These are phyloP conservation scores for Drepana falcataria DNA, from an alignment of 2,888 invertebrate species.

Conservation along the genomic window DNA sequence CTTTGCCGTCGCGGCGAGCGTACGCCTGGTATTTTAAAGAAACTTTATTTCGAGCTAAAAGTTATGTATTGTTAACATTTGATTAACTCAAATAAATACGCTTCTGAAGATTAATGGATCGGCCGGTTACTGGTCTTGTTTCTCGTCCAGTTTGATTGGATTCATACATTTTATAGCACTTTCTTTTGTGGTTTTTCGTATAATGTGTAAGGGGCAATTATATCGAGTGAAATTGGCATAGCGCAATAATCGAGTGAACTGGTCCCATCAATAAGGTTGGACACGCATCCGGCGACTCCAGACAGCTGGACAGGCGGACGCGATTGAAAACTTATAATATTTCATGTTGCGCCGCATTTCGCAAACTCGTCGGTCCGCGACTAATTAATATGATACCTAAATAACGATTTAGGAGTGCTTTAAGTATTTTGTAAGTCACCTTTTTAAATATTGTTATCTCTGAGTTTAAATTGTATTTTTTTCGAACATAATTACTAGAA, in stretches of 20 bases:
- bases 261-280: slow-evolving; percentile 65
- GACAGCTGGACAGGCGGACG: slow-evolving; percentile 46
- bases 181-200: slow-evolving; percentile 23
- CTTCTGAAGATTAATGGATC: slow-evolving; percentile 44
- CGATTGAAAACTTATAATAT: slow-evolving; percentile 61
- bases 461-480: background rate
- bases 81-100: slow-evolving; percentile 30
- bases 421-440: no score
- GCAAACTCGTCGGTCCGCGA: slow-evolving; percentile 30
- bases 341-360: slow-evolving; percentile 48
- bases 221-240: slow-evolving; percentile 58
- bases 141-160: slow-evolving; percentile 64
- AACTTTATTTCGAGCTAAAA: slow-evolving; percentile 58
- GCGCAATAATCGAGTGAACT: slow-evolving; percentile 36
- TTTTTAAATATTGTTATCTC: slow-evolving; percentile 12
- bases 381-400: slow-evolving; percentile 30
- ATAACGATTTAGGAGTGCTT: slow-evolving; percentile 13
- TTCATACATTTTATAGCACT: slow-evolving; percentile 47
- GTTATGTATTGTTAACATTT: slow-evolving; percentile 40
- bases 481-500: no score
- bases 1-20: slow-evolving; percentile 37
- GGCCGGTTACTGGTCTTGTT: slow-evolving; percentile 51
- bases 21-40: slow-evolving; percentile 58
- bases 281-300: slow-evolving; percentile 62
- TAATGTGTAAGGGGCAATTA: slow-evolving; percentile 46